Percentiles rank a stretch among this genome's conserved stretches.
These are phyloP conservation scores for Gavia stellata DNA, from an alignment of 2,113 vertebrate genomes.

Conservation along the genomic window DNA sequence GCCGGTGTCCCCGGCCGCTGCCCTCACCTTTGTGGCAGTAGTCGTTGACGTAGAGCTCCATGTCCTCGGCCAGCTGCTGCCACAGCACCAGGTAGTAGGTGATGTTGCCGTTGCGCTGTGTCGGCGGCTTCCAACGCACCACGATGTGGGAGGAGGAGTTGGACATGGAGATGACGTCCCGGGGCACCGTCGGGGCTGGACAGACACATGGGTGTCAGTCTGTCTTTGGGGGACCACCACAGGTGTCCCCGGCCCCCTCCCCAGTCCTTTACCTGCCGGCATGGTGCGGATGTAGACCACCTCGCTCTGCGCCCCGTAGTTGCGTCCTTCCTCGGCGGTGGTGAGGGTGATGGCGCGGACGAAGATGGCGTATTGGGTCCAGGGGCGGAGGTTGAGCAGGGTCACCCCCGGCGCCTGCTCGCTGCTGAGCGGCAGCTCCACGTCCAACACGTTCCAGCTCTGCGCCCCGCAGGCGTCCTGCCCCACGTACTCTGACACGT, in stretches of 20 bases:
- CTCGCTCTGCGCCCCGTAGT: constrained; percentile 78
- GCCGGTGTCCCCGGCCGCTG: fast-evolving
- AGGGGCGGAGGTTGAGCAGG: constrained; percentile 74
- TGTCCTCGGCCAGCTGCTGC: constrained; percentile 77
- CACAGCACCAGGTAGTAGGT: constrained; percentile 80
- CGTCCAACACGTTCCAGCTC: constrained; percentile 79
- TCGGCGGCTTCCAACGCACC: constrained; percentile 80
- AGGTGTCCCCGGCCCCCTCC: fast-evolving
- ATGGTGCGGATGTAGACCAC: constrained; percentile 78
- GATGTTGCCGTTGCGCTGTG: constrained; percentile 76
- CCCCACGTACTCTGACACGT: constrained; percentile 75
- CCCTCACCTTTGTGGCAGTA: constrained; percentile 78
- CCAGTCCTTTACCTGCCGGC: constrained; percentile 68
- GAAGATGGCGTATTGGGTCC: constrained; percentile 82
- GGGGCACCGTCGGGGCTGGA: constrained; percentile 74
- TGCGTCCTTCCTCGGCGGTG: constrained; percentile 72
- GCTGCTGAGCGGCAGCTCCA: constrained; percentile 73
- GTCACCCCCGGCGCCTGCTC: constrained; percentile 73
- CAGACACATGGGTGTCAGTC: fast-evolving
- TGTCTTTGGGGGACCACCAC: fast-evolving
- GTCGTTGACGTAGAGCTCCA: constrained; percentile 76
- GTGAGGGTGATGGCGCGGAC: constrained; percentile 79
- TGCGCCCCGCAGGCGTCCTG: constrained; percentile 77
- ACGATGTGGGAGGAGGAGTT: constrained; percentile 79
- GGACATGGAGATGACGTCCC: constrained; percentile 79